Conservation (phyloP, 2,888 invertebrate genomes). For the Acholoe squamosa region DNA sequence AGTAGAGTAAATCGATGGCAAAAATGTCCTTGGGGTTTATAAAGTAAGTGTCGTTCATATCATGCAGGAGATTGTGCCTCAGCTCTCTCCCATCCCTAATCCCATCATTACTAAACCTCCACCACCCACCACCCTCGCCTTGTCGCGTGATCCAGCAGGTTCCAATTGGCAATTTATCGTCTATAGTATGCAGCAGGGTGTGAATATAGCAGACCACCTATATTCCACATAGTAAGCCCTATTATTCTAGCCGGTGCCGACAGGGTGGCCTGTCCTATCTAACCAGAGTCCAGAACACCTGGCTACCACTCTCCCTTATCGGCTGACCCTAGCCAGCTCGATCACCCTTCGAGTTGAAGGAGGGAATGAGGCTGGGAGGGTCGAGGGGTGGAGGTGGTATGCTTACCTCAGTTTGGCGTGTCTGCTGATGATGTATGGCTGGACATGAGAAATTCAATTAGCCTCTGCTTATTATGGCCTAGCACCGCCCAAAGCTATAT, state of each 20-base stretch:
- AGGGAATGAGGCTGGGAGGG: neutral
- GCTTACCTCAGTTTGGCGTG: neutral
- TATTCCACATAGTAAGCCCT: neutral
- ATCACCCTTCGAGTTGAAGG: neutral
- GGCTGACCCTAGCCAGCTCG: neutral
- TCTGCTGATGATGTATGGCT: neutral
- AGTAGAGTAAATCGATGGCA: neutral
- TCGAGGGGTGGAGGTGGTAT: neutral
- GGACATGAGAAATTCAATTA: neutral
- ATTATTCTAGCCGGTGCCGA: neutral
- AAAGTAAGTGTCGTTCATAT: neutral
- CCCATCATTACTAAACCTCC: too few relatives aligned
- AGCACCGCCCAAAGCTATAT: neutral
- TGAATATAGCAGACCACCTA: neutral
- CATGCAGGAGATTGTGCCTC: too few relatives aligned
- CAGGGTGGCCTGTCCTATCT: neutral
- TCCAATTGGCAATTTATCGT: neutral
- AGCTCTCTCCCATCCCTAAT: too few relatives aligned
- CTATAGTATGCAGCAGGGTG: neutral
- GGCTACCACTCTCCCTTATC: neutral
- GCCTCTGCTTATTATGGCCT: neutral
- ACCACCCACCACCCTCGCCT: too few relatives aligned
- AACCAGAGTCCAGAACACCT: neutral
- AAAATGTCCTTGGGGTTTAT: neutral
- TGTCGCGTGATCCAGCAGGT: conserved; percentile 27